Base-by-base conservation (phyloP, 1,140 invertebrate species). In the Drosophila triauraria region DNA sequence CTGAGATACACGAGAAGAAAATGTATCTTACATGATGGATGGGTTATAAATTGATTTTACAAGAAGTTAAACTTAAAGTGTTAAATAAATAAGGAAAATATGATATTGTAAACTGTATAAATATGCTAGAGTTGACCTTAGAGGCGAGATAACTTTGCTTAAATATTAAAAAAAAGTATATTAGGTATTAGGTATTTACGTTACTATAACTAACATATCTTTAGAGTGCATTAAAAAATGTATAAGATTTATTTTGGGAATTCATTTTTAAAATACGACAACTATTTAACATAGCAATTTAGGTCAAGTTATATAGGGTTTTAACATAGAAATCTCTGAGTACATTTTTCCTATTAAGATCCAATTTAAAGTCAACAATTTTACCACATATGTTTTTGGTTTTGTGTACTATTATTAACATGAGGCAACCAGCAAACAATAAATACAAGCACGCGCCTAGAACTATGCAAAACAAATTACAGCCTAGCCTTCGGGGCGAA, bases 391-490 rank as follows among this genome's bases (percentile, higher is more conserved):
- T 58, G 42, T 58, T 58, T 44, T 65, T 35, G 12, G 2, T 35
- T 23, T 35, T 30, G 54, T 40, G 46, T 25, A 13, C 27, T 43
- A 54, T 56, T 67, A 56, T 59, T 30, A 54, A 25, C 54, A 51
- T 42, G 25, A 25, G 43, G 42, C 62, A 64, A 48, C 71, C 57
- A 60, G 56, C 68, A 70, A 86, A 86, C 82, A 85, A 85, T 86
- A 85, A 85, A 85, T 78, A 67, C 59, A 50, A 62, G 71, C 78
- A 84, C 78, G 82, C 82, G 82, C 82, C 78, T 70, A 46, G 48
- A 81, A 85, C 82, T 84, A 81, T 84, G 82, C 82, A 78, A 84
- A 80, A 80, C 71, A 84, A 84, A 84, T 80, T 80, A 76, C 81
- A 76, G 48, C 68, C 58, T 50, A 47, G 35, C 69, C 64, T 38